phyloP scores from a whole-genome alignment of 92 coral and sea anemone genomes.

The Phymanthus crucifer region DNA sequence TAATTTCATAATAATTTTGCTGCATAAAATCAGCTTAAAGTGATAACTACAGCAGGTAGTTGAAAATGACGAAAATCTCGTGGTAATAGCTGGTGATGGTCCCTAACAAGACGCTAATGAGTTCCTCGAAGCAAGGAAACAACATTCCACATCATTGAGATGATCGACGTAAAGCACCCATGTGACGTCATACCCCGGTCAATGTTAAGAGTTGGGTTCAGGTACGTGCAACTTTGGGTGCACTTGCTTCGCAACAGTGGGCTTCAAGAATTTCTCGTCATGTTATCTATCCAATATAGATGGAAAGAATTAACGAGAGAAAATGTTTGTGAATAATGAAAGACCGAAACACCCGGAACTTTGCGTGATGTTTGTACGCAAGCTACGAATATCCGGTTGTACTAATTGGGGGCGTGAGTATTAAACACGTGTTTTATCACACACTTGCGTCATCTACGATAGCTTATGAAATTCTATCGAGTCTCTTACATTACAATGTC shows the following conservation, averaged over 20 bases:
- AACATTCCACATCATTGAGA: background rate
- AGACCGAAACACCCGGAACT: background rate
- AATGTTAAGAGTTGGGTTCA: background rate
- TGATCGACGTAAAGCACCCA: background rate
- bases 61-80: background rate
- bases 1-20: background rate
- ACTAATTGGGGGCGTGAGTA: background rate
- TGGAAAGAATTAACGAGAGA: too few species aligned
- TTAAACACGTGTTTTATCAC: background rate
- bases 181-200: background rate
- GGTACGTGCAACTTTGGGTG: background rate
- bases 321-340: too few species aligned
- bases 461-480: background rate
- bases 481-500: background rate
- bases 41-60: background rate
- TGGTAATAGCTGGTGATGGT: background rate
- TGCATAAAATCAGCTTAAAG: background rate
- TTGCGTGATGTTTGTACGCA: constrained; percentile 4
- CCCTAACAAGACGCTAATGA: background rate
- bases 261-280: background rate
- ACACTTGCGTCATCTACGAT: background rate
- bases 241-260: background rate
- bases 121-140: constrained; percentile 6
- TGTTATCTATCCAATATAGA: too few species aligned
- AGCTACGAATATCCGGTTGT: background rate